Conservation (phyloP, 1,140 invertebrate genomes). For the Sycophaga agraensis region DNA sequence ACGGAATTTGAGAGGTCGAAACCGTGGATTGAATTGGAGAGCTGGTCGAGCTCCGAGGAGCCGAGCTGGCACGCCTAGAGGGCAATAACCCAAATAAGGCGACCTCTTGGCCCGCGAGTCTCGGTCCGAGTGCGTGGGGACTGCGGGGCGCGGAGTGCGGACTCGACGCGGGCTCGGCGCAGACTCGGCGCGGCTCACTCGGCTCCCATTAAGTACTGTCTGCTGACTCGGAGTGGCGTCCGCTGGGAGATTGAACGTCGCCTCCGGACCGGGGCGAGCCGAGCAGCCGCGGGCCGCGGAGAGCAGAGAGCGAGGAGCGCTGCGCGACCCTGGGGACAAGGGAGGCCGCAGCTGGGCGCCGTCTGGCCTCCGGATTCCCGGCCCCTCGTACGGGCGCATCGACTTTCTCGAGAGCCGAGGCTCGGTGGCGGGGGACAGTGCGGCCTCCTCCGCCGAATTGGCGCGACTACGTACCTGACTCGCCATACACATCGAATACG, state of each 20-base stretch:
- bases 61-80: slow-evolving; percentile 5
- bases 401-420: not conserved
- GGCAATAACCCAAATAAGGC: slow-evolving; percentile 16
- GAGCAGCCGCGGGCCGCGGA: no score
- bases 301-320: no score
- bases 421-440: not conserved
- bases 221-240: no score
- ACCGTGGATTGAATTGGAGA: no score
- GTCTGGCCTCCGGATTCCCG: not conserved
- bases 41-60: no score
- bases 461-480: slow-evolving; percentile 57
- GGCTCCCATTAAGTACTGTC: no score
- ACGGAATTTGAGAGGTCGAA: no score
- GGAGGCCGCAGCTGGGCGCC: no score
- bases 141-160: not conserved
- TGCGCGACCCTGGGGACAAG: no score
- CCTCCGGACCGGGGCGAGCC: no score
- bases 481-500: slow-evolving; percentile 68
- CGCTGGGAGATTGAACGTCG: no score
- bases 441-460: not conserved
- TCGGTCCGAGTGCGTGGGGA: not conserved
- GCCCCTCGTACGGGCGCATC: not conserved
- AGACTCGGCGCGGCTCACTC: not conserved
- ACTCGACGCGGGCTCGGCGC: not conserved
- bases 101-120: no score